These are phyloP conservation scores for Murina feae DNA, from an alignment of 2,113 vertebrate genomes.

Conservation along the genomic window DNA sequence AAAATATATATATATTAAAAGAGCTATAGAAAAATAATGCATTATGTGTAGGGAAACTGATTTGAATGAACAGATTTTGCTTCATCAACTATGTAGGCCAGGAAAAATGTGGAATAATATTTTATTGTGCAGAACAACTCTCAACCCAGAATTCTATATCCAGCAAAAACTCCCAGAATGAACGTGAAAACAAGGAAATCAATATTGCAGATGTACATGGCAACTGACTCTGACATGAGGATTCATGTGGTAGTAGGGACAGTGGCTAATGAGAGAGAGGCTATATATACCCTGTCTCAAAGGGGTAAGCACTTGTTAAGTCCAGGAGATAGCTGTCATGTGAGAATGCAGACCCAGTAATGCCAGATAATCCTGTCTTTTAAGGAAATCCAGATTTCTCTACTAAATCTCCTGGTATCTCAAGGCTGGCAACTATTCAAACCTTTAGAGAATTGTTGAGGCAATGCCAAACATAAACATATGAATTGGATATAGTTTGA, in stretches of 20 bases:
- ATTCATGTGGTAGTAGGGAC: neutral
- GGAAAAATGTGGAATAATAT: neutral
- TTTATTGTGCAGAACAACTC: neutral
- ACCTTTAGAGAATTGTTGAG: neutral
- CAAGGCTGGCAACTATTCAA: neutral
- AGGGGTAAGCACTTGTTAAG: neutral
- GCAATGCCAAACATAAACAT: neutral
- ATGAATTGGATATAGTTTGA: neutral
- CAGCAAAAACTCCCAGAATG: neutral
- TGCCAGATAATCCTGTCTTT: neutral
- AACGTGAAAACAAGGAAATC: neutral
- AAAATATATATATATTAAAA: neutral
- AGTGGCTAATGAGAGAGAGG: neutral
- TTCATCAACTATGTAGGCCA: neutral
- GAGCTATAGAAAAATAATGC: neutral
- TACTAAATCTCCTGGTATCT: neutral
- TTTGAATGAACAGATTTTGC: neutral
- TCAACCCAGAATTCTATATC: neutral
- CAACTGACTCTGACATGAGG: neutral
- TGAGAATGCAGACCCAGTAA: neutral
- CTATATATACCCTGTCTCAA: neutral
- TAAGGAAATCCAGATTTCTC: neutral
- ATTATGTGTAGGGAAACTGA: neutral
- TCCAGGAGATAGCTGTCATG: neutral
- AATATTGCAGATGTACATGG: neutral